phyloP scores from a whole-genome alignment of 2,888 invertebrate species.

The Seira ritae region DNA sequence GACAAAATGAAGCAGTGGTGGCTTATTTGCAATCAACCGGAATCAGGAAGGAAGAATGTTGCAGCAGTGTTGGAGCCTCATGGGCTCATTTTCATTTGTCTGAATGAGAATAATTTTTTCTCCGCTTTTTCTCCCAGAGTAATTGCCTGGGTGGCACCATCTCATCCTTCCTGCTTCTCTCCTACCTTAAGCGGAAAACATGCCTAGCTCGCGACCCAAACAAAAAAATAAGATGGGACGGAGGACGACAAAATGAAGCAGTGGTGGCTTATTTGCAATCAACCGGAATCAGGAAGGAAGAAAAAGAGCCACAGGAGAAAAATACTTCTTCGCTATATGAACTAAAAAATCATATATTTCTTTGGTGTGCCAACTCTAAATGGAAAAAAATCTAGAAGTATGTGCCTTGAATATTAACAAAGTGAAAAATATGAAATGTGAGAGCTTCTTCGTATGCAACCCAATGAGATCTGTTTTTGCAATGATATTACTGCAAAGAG shows the following conservation, averaged over 20 bases:
- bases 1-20: constrained; percentile 32
- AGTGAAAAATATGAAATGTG: constrained; percentile 52
- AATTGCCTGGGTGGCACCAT: constrained; percentile 59
- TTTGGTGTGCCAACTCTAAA: constrained; percentile 32
- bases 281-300: constrained; percentile 45
- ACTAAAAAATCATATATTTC: not conserved
- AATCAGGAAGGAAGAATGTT: constrained; percentile 36
- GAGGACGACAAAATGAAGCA: constrained; percentile 25
- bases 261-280: constrained; percentile 57
- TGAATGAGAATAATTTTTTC: constrained; percentile 55
- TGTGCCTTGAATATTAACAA: constrained; percentile 60
- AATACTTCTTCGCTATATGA: constrained; percentile 21
- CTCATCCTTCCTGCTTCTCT: constrained; percentile 39
- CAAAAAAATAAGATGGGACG: constrained; percentile 23
- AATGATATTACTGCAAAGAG: constrained; percentile 21
- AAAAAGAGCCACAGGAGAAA: constrained; percentile 37
- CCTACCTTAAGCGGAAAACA: not conserved
- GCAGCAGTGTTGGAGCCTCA: constrained; percentile 33
- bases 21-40: constrained; percentile 61
- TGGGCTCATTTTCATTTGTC: constrained; percentile 64
- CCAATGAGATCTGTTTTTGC: constrained; percentile 27
- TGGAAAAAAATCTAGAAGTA: constrained; percentile 60
- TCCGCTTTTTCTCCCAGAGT: constrained; percentile 44
- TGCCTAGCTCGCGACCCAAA: constrained; percentile 40
- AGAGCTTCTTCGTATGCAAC: constrained; percentile 10